Evolutionary conservation across 2,797 vertebrate species (phyloP).

Genomic region (Limosa lapponica): DNA sequence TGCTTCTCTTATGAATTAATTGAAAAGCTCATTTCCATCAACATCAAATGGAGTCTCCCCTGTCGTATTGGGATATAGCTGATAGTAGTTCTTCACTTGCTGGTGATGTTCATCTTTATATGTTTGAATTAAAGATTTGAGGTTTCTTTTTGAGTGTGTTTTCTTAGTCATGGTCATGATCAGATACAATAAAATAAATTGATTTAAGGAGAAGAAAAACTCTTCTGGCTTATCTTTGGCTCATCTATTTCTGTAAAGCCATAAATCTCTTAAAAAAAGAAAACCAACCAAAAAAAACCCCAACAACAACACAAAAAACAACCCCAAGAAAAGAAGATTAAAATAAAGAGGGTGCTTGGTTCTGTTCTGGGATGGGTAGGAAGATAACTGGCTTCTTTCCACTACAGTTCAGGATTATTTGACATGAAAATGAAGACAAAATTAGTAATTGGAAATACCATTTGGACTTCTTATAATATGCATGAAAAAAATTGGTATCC

Average conservation of each 20-base stretch:
- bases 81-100: not conserved
- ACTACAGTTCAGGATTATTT: not conserved
- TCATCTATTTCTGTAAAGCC: not conserved
- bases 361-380: not conserved
- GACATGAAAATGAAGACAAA: not conserved
- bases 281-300: not conserved
- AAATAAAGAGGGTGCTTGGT: fast-evolving
- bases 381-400: not conserved
- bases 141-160: not conserved
- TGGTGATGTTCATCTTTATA: not conserved
- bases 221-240: not conserved
- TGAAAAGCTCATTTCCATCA: not conserved
- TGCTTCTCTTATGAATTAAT: not conserved
- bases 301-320: not conserved
- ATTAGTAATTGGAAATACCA: not conserved
- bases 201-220: not conserved
- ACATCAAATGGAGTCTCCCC: slow-evolving; percentile 24
- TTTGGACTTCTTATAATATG: not conserved
- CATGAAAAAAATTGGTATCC: not conserved
- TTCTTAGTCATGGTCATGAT: not conserved
- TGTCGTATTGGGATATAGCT: not conserved
- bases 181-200: not conserved
- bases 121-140: not conserved
- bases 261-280: not conserved
- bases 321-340: fast-evolving